These are phyloP conservation scores for Gallinago solitaria DNA, from an alignment of 2,797 vertebrate species.

Conservation along the genomic window DNA sequence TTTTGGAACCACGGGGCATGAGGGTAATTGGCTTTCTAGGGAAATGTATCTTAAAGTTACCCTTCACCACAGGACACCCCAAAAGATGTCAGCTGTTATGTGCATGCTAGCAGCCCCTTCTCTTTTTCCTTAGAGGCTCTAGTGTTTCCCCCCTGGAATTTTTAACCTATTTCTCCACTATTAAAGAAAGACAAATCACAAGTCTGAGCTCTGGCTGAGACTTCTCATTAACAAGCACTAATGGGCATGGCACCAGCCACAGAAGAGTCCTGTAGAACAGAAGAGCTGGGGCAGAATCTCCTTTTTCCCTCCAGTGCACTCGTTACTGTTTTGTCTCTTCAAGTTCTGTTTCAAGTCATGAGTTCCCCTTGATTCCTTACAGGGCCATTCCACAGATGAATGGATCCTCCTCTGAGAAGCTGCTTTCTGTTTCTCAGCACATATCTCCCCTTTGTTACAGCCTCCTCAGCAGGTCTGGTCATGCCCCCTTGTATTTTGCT, in stretches of 20 bases:
- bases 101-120: not conserved
- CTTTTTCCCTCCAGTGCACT: not conserved
- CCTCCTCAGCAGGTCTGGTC: not conserved
- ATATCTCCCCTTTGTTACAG: not conserved
- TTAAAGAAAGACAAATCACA: not conserved
- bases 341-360: not conserved
- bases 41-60: not conserved
- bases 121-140: not conserved
- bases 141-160: not conserved
- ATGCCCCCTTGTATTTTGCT: not conserved
- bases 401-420: not conserved
- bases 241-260: not conserved
- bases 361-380: not conserved
- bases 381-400: not conserved
- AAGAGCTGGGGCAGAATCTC: not conserved
- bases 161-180: slow-evolving; percentile 1
- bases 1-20: not conserved
- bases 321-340: not conserved
- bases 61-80: not conserved
- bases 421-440: not conserved
- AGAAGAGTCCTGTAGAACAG: not conserved
- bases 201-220: not conserved
- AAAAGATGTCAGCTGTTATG: not conserved
- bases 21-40: not conserved
- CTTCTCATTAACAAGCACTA: not conserved